Conservation (phyloP, 1,140 invertebrate genomes). For the Bradysia coprophila region DNA sequence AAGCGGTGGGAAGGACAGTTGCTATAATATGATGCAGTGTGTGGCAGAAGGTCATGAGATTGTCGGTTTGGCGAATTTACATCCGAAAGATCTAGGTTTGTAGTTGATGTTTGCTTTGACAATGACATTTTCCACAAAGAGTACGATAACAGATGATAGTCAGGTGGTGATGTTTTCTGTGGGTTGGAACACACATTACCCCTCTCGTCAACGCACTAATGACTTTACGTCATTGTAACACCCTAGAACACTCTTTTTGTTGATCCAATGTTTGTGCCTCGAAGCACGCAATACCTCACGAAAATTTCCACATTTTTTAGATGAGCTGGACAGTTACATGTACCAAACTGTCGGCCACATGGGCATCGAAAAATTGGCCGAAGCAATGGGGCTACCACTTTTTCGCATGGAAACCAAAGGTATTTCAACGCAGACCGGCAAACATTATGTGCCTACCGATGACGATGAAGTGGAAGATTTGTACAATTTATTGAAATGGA, state of each 20-base stretch:
- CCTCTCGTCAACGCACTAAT: no score
- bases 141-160: no score
- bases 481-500: slow-evolving; percentile 59
- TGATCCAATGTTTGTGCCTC: no score
- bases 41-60: slow-evolving; percentile 89
- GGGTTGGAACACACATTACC: no score
- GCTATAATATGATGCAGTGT: slow-evolving; percentile 97
- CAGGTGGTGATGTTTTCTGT: no score
- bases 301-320: slow-evolving; percentile 28
- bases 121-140: no score
- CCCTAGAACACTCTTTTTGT: no score
- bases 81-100: slow-evolving; percentile 43
- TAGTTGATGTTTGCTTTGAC: background rate
- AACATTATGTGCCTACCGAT: slow-evolving; percentile 65
- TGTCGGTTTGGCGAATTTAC: slow-evolving; percentile 89
- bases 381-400: slow-evolving; percentile 85
- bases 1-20: slow-evolving; percentile 98
- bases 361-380: slow-evolving; percentile 76
- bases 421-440: slow-evolving; percentile 52
- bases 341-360: slow-evolving; percentile 97
- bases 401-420: slow-evolving; percentile 75
- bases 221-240: no score
- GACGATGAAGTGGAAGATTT: slow-evolving; percentile 99
- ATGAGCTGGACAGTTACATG: slow-evolving; percentile 98
- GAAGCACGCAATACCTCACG: no score